Percentiles rank a stretch among this genome's conserved stretches.
Conservation (phyloP, 1,140 invertebrate species). For the Pissodes strobi region DNA sequence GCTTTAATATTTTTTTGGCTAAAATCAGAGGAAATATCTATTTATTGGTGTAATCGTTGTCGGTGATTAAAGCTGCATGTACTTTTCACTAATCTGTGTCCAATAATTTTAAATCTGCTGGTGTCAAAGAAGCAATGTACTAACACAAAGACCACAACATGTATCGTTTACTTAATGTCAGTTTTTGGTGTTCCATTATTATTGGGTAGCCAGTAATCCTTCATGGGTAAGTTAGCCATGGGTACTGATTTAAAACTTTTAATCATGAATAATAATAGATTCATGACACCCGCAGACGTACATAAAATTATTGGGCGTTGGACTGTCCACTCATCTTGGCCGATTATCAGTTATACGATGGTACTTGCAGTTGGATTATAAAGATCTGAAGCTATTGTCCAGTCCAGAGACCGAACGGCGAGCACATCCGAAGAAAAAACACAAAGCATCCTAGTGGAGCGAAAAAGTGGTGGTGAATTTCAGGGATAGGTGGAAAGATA, state of each 20-base stretch:
- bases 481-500: conserved; percentile 36
- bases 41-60: no score
- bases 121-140: conserved; percentile 3
- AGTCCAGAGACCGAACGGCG: conserved; percentile 45
- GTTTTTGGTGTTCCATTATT: background rate
- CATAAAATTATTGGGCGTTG: conserved; percentile 50
- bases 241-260: background rate
- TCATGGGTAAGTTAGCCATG: conserved; percentile 5
- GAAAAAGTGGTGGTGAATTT: conserved; percentile 20
- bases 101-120: conserved; percentile 28
- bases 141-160: no score
- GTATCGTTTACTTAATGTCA: no score
- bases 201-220: background rate
- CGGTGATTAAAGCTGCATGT: no score
- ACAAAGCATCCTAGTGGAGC: conserved; percentile 62
- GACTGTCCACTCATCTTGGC: conserved; percentile 49
- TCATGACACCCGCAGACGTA: conserved; percentile 49
- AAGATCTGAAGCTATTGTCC: conserved; percentile 62
- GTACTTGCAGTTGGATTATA: conserved; percentile 58
- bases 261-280: conserved; percentile 9
- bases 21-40: no score
- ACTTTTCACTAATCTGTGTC: background rate
- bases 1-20: background rate
- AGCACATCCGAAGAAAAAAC: conserved; percentile 62
- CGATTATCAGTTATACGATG: conserved; percentile 51